Evolutionary conservation across 1,140 invertebrate genomes (phyloP).

Genomic region (Camponotus floridanus): DNA sequence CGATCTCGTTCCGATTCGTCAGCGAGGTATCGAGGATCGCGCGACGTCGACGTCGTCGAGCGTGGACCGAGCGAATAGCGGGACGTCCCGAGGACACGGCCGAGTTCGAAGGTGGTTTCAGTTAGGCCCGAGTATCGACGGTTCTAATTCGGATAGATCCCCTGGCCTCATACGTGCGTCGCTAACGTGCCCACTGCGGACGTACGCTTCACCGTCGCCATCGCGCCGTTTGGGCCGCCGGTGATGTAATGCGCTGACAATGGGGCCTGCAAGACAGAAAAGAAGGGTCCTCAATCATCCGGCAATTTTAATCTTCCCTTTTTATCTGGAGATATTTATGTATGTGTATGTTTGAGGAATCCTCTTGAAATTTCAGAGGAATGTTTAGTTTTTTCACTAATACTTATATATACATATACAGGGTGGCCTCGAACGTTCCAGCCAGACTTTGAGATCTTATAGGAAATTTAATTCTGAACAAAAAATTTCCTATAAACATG

Average conservation of each 20-base stretch:
- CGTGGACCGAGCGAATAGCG: constrained; percentile 20
- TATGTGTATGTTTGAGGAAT: neutral
- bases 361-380: too few species aligned
- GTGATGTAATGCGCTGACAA: constrained; percentile 86
- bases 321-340: neutral
- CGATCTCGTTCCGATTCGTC: constrained; percentile 3
- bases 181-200: constrained; percentile 87
- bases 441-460: too few species aligned
- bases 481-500: too few species aligned
- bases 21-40: constrained; percentile 21
- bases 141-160: constrained; percentile 83
- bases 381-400: too few species aligned
- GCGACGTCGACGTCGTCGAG: neutral
- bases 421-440: too few species aligned
- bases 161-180: constrained; percentile 88
- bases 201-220: constrained; percentile 85
- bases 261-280: constrained; percentile 80
- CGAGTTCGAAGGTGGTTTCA: constrained; percentile 62
- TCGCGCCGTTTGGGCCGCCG: constrained; percentile 85
- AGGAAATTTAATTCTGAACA: too few species aligned
- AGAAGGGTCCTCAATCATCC: neutral
- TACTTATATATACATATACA: too few species aligned
- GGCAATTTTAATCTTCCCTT: neutral
- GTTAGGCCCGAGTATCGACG: constrained; percentile 74
- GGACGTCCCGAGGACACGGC: constrained; percentile 48